These are phyloP conservation scores for Kradibia gibbosae DNA, from an alignment of 1,140 invertebrate species.

Conservation along the genomic window DNA sequence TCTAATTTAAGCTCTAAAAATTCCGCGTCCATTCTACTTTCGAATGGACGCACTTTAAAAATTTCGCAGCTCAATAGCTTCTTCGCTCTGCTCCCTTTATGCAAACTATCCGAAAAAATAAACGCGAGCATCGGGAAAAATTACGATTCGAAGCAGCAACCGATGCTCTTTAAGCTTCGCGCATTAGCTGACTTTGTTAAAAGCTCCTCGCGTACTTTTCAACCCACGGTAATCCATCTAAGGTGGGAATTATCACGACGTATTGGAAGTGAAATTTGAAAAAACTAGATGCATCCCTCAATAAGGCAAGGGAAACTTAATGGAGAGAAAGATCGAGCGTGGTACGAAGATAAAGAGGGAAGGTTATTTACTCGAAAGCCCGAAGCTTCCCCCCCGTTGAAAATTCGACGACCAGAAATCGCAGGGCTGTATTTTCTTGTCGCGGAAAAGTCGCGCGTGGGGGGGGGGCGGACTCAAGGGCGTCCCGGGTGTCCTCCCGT, in stretches of 20 bases:
- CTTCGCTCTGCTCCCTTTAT: not conserved
- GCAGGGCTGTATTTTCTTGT: not conserved
- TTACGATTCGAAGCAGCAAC: too few species aligned
- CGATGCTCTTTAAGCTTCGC: too few species aligned
- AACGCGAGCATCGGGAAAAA: too few species aligned
- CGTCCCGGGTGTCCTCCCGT: not conserved
- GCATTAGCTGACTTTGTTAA: not conserved
- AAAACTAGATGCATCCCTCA: too few species aligned
- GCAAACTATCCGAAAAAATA: not conserved
- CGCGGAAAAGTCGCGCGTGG: not conserved
- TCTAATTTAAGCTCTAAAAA: not conserved
- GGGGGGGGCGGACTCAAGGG: not conserved
- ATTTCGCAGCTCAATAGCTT: not conserved
- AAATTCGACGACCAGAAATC: not conserved
- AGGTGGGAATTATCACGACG: too few species aligned
- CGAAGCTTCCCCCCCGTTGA: not conserved
- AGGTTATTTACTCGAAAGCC: too few species aligned
- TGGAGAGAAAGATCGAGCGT: not conserved
- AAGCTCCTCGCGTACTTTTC: too few species aligned
- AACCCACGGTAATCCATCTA: not conserved
- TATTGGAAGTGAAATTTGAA: too few species aligned
- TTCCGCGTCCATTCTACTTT: not conserved
- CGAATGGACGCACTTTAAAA: not conserved
- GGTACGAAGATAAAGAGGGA: not conserved
- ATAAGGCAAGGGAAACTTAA: not conserved